Percentiles rank a stretch among this genome's conserved stretches.
Evolutionary conservation across 64 coral and sea anemone species (phyloP).

Genomic region (Trachythela sp.): DNA sequence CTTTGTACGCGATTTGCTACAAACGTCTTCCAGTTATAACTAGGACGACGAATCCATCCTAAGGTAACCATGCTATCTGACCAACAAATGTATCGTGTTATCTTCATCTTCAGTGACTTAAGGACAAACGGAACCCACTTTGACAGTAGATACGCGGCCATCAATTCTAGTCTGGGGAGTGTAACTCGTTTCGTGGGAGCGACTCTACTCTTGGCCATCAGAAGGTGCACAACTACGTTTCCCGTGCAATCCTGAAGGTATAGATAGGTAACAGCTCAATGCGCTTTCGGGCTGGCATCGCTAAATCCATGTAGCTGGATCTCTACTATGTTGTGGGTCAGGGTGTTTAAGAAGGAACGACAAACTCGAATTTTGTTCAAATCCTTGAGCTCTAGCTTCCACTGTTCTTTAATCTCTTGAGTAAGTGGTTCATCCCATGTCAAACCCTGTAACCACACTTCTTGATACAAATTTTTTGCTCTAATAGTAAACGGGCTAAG

Average conservation of each 20-base stretch:
- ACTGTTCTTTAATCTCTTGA: background rate
- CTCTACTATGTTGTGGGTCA: background rate
- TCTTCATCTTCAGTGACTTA: background rate
- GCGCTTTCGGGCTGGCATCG: conserved; percentile 17
- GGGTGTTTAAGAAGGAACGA: background rate
- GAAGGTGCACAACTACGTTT: background rate
- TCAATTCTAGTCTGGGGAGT: conserved; percentile 35
- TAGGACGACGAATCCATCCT: conserved; percentile 14
- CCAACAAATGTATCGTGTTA: conserved; percentile 24
- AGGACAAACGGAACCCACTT: background rate
- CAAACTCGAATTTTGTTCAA: background rate
- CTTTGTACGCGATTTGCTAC: conserved; percentile 16
- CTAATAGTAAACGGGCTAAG: background rate
- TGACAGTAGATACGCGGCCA: conserved; percentile 1
- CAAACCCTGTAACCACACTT: background rate
- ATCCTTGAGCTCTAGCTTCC: background rate
- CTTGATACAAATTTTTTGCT: background rate
- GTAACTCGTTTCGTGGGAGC: conserved; percentile 34
- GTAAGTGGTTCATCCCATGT: background rate
- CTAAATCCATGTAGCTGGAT: conserved; percentile 41
- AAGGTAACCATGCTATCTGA: conserved; percentile 20
- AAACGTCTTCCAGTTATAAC: conserved; percentile 26
- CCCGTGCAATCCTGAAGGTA: background rate
- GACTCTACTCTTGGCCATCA: conserved; percentile 25
- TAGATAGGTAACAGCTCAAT: conserved; percentile 24